phyloP scores from a whole-genome alignment of 2,113 vertebrate genomes.

The Neofelis nebulosa region DNA sequence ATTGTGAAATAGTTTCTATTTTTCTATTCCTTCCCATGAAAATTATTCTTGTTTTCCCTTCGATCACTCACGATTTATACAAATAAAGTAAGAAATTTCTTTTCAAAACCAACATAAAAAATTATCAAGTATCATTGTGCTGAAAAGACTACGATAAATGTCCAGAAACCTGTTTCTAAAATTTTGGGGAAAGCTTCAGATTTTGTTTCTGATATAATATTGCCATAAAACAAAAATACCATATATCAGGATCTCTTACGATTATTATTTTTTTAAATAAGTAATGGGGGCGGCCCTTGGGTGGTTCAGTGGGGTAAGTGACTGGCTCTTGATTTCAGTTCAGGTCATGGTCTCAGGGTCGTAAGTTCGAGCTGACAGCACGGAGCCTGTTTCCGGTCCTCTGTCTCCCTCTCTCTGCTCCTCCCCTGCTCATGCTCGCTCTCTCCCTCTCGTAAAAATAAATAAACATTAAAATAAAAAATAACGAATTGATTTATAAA shows the following conservation, averaged over 20 bases:
- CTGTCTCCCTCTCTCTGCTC: too few relatives aligned
- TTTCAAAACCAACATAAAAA: background rate
- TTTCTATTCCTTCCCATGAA: background rate
- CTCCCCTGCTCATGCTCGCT: too few relatives aligned
- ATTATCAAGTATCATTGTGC: background rate
- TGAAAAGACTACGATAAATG: background rate
- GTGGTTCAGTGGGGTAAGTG: too few relatives aligned
- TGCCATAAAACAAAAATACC: background rate
- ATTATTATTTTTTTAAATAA: background rate
- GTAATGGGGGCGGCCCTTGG: too few relatives aligned
- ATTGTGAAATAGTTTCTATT: background rate
- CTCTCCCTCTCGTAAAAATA: too few relatives aligned
- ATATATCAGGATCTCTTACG: background rate
- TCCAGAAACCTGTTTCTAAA: background rate
- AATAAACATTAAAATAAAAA: background rate
- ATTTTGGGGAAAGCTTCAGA: background rate
- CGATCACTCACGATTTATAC: background rate
- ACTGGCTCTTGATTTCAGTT: too few relatives aligned
- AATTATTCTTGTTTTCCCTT: background rate
- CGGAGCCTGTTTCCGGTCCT: too few relatives aligned
- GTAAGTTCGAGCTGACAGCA: too few relatives aligned
- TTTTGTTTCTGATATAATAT: background rate
- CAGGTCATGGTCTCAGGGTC: too few relatives aligned
- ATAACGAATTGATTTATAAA: background rate
- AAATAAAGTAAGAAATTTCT: background rate